These are phyloP conservation scores for Pteria penguin DNA, from an alignment of 2,888 invertebrate species.

Conservation along the genomic window DNA sequence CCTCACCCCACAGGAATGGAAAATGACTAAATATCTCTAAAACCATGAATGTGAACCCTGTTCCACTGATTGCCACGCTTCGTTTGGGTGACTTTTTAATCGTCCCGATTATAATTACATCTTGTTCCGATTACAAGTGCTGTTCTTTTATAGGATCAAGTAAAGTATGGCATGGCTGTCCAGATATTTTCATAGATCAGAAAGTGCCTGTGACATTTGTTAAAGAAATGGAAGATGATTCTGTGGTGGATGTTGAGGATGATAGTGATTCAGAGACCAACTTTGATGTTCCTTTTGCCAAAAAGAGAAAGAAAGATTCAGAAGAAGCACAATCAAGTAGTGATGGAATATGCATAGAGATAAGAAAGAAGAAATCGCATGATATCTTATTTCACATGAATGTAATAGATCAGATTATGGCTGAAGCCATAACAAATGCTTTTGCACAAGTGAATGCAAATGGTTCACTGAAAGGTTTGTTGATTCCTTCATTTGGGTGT, in stretches of 20 bases:
- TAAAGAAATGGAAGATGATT: neutral
- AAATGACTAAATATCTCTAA: too few relatives aligned
- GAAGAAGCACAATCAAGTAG: neutral
- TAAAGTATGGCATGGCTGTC: neutral
- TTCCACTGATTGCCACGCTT: too few relatives aligned
- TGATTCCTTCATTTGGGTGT: neutral
- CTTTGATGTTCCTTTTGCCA: neutral
- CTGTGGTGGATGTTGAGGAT: neutral
- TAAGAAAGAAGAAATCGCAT: neutral
- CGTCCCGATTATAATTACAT: too few relatives aligned
- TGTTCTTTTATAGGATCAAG: neutral
- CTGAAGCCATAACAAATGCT: neutral
- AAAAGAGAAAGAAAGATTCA: neutral
- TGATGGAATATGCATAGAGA: neutral
- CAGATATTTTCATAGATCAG: neutral
- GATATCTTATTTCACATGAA: neutral
- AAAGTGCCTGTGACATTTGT: neutral
- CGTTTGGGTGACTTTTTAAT: too few relatives aligned
- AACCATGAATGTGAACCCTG: too few relatives aligned
- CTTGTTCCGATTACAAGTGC: too few relatives aligned
- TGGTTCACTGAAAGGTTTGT: neutral
- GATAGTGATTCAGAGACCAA: neutral
- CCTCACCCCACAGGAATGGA: too few relatives aligned
- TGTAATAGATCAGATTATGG: neutral
- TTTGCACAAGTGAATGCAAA: neutral